phyloP scores from a whole-genome alignment of 2,888 invertebrate species.

The Apamea epomidion region DNA sequence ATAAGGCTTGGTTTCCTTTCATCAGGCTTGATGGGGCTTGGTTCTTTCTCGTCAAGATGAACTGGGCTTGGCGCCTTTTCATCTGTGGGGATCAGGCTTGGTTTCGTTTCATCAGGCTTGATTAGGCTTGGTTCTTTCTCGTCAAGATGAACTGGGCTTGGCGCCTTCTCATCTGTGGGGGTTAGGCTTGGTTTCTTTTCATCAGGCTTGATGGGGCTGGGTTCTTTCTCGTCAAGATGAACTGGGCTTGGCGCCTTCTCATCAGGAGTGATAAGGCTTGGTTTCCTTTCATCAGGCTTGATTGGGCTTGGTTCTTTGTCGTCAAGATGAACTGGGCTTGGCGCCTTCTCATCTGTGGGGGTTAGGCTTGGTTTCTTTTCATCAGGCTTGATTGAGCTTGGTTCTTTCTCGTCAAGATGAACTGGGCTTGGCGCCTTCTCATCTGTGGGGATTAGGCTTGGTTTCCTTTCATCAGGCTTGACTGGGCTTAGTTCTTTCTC shows the following conservation, averaged over 20 bases:
- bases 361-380: neutral
- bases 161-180: neutral
- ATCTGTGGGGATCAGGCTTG: too few relatives aligned
- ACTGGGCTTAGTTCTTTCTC: neutral
- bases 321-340: neutral
- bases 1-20: too few relatives aligned
- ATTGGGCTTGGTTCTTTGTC: neutral
- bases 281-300: neutral
- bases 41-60: neutral
- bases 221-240: neutral
- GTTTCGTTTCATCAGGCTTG: neutral
- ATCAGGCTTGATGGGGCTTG: neutral
- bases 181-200: too few relatives aligned
- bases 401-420: conserved; percentile 4
- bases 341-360: neutral
- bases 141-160: neutral
- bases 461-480: neutral
- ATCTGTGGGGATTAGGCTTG: neutral
- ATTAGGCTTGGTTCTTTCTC: neutral
- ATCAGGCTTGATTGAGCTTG: neutral
- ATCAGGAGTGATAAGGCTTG: neutral
- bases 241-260: neutral
- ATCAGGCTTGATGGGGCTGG: neutral
- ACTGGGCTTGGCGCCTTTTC: too few relatives aligned
- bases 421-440: conserved; percentile 21